These are phyloP conservation scores for Cerceris ruficornis DNA, from an alignment of 2,888 invertebrate species.

Conservation along the genomic window DNA sequence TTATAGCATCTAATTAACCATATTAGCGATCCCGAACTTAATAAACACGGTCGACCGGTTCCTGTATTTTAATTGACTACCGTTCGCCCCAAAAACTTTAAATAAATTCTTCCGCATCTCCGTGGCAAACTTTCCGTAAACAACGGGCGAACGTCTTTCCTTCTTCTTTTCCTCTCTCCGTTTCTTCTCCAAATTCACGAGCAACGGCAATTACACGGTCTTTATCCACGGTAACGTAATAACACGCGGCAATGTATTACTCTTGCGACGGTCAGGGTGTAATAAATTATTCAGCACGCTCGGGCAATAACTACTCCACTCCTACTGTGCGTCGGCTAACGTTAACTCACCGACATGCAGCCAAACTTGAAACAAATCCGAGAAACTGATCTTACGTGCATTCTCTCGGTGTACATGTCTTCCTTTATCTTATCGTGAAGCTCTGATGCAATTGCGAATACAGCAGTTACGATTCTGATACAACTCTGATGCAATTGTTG, in stretches of 20 bases:
- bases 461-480: too few species aligned
- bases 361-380: background rate
- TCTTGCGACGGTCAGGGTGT: conserved; percentile 36
- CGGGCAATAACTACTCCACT: conserved; percentile 37
- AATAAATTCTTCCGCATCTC: background rate
- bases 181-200: too few species aligned
- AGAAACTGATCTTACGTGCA: background rate
- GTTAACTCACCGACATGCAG: background rate
- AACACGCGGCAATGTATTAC: conserved; percentile 41
- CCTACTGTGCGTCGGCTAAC: conserved; percentile 31
- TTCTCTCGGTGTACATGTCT: too few species aligned
- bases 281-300: conserved; percentile 52
- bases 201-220: conserved; percentile 13
- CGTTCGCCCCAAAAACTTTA: background rate
- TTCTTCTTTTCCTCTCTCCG: too few species aligned
- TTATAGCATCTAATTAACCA: conserved; percentile 71
- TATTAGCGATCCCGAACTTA: conserved; percentile 52
- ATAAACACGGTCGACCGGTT: conserved; percentile 50
- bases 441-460: too few species aligned
- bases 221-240: conserved; percentile 33
- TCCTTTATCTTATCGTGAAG: too few species aligned
- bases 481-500: too few species aligned
- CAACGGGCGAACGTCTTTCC: background rate
- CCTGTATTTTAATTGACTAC: conserved; percentile 4
- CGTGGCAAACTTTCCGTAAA: background rate